Conservation (phyloP, 2,888 invertebrate genomes). For the Ophion costatus region DNA sequence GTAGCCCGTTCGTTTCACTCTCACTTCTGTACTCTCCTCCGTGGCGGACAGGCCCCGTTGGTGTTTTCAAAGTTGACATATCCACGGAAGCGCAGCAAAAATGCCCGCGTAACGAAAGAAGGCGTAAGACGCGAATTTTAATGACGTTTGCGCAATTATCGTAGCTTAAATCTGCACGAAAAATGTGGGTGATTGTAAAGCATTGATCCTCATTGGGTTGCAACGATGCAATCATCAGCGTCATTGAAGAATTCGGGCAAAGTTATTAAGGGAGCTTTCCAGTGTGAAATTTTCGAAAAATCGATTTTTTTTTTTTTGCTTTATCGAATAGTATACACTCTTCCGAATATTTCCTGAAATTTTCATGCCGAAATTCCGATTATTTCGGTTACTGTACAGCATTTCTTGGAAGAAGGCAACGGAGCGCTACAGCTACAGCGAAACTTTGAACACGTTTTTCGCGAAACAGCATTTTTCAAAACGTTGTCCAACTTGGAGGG, state of each 20-base stretch:
- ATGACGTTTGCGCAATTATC: not conserved
- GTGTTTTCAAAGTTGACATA: constrained; percentile 43
- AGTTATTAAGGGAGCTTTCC: no score
- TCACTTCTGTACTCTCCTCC: constrained; percentile 46
- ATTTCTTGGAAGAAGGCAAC: no score
- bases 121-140: not conserved
- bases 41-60: constrained; percentile 26
- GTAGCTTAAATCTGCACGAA: not conserved
- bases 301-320: no score
- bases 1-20: constrained; percentile 48
- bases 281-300: no score
- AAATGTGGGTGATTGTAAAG: not conserved
- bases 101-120: constrained; percentile 9
- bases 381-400: no score
- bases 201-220: not conserved
- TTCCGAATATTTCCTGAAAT: no score
- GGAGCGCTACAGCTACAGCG: no score
- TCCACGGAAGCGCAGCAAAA: constrained; percentile 10
- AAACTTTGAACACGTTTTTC: no score
- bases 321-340: no score
- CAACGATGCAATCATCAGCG: not conserved
- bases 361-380: no score
- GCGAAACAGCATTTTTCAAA: no score
- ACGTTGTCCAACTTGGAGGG: no score
- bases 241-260: not conserved